These are phyloP conservation scores for Thecocarcelia acutangulata DNA, from an alignment of 2,888 invertebrate genomes.

Conservation along the genomic window DNA sequence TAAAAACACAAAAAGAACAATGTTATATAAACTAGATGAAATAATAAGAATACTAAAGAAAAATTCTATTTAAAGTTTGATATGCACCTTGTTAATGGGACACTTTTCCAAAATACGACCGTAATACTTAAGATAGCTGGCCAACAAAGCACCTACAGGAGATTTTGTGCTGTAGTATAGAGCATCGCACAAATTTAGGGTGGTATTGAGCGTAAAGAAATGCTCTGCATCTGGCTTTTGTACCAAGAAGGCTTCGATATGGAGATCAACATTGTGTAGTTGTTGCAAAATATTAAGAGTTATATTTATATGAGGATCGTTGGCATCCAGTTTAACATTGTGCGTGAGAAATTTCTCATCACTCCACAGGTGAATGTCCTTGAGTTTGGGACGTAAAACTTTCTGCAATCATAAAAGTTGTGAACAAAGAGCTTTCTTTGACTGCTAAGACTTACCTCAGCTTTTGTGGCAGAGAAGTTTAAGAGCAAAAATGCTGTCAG, in stretches of 20 bases:
- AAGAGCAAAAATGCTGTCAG: no score
- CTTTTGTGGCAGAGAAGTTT: conserved; percentile 34
- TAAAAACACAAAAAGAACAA: no score
- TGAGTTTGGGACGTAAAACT: conserved; percentile 78
- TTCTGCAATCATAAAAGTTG: conserved; percentile 71
- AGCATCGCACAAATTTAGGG: conserved; percentile 76
- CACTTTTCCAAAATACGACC: conserved; percentile 76
- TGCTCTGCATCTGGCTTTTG: conserved; percentile 76
- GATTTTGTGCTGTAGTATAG: conserved; percentile 74
- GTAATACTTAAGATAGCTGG: conserved; percentile 74
- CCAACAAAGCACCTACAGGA: conserved; percentile 75
- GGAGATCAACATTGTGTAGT: conserved; percentile 75
- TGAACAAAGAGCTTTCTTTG: neutral
- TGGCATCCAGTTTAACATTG: conserved; percentile 74
- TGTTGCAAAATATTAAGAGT: conserved; percentile 75
- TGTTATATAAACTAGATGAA: no score
- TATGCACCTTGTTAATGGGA: conserved; percentile 77
- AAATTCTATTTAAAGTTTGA: no score
- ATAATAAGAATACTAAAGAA: no score
- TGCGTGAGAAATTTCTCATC: conserved; percentile 76
- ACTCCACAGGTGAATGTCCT: conserved; percentile 77
- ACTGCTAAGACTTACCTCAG: conserved; percentile 68
- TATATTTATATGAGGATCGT: conserved; percentile 78
- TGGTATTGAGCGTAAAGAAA: conserved; percentile 74
- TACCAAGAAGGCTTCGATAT: conserved; percentile 72